Evolutionary conservation across 1,140 invertebrate species (phyloP).

Genomic region (Zaprionus lachaisei): DNA sequence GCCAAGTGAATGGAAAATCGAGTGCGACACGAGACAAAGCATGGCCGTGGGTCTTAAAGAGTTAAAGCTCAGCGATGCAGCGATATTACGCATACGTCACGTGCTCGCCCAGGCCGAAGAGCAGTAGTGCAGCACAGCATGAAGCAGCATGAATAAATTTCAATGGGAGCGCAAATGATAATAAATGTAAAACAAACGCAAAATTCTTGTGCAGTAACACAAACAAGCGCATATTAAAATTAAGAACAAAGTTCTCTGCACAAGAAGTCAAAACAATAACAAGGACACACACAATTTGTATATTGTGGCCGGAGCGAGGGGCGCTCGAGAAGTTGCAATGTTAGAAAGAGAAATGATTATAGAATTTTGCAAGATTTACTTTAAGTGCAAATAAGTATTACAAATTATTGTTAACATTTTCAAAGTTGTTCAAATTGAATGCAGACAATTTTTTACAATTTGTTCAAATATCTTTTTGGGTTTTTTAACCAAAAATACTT

Average conservation of each 20-base stretch:
- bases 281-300: constrained; percentile 67
- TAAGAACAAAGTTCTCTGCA: constrained; percentile 74
- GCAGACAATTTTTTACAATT: too few relatives aligned
- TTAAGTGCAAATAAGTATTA: not conserved
- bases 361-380: not conserved
- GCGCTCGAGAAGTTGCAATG: not conserved
- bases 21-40: not conserved
- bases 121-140: constrained; percentile 41
- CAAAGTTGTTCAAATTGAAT: too few relatives aligned
- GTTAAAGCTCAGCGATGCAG: constrained; percentile 37
- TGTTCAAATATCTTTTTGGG: not conserved
- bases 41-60: constrained; percentile 39
- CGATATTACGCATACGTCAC: constrained; percentile 59
- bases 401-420: not conserved
- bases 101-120: constrained; percentile 27
- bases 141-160: constrained; percentile 76
- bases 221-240: constrained; percentile 60
- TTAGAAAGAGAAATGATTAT: too few relatives aligned
- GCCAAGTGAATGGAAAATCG: constrained; percentile 24
- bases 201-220: constrained; percentile 54
- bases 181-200: constrained; percentile 81
- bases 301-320: constrained; percentile 42
- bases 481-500: not conserved
- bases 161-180: constrained; percentile 77
- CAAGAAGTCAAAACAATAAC: constrained; percentile 81